Percentiles rank a stretch among this genome's conserved stretches.
Conservation (phyloP, 1,140 invertebrate genomes). For the Drosophila melanogaster region DNA sequence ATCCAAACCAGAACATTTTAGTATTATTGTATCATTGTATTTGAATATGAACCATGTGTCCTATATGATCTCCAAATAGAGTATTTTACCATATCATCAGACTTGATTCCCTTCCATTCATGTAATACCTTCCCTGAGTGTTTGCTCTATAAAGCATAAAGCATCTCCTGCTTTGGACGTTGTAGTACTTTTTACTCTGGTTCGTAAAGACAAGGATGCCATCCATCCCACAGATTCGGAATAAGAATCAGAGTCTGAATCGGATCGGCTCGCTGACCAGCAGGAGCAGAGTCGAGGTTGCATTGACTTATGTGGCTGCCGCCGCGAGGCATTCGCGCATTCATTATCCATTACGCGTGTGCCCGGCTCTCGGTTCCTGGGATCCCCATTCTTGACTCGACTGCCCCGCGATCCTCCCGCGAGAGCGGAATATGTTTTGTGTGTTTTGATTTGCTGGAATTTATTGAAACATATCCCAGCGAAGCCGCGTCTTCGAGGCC, state of each 20-base stretch:
- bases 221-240: slow-evolving; percentile 22
- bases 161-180: slow-evolving; percentile 46
- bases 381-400: not conserved
- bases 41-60: too few relatives aligned
- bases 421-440: slow-evolving; percentile 30
- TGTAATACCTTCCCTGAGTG: slow-evolving; percentile 30
- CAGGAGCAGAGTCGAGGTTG: slow-evolving; percentile 15
- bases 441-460: slow-evolving; percentile 78
- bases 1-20: too few relatives aligned
- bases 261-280: slow-evolving; percentile 22
- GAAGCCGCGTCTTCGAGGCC: slow-evolving; percentile 25
- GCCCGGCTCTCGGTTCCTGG: slow-evolving; percentile 26
- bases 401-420: slow-evolving; percentile 3
- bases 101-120: not conserved
- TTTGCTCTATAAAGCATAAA: slow-evolving; percentile 81
- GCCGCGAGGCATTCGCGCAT: slow-evolving; percentile 74
- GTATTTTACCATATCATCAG: not conserved
- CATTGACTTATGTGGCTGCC: slow-evolving; percentile 57
- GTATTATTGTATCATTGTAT: too few relatives aligned
- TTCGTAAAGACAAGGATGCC: slow-evolving; percentile 53
- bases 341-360: slow-evolving; percentile 75
- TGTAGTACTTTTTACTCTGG: slow-evolving; percentile 21
- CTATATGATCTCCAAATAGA: not conserved
- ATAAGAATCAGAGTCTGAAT: slow-evolving; percentile 36
- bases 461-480: slow-evolving; percentile 77